These are phyloP conservation scores for Sphenopsis melanotis DNA, from an alignment of 2,797 vertebrate species.

Conservation along the genomic window DNA sequence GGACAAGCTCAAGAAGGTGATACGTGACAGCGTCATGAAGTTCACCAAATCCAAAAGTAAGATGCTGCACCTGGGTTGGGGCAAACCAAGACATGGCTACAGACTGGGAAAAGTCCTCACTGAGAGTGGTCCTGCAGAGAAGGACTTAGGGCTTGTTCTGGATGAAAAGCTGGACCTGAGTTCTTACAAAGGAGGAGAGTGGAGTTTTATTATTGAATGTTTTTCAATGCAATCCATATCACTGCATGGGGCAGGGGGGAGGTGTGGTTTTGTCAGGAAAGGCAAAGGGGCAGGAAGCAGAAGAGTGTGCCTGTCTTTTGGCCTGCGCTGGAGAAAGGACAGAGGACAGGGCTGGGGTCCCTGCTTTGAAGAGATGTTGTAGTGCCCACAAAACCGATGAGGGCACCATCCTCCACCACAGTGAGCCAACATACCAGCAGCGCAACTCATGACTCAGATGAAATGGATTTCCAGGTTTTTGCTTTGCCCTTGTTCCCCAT, in stretches of 20 bases:
- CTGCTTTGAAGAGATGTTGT: background rate
- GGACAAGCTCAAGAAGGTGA: background rate
- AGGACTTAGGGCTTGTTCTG: background rate
- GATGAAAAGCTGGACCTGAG: background rate
- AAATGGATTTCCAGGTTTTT: background rate
- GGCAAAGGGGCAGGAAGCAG: background rate
- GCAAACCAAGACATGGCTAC: background rate
- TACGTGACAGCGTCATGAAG: no score
- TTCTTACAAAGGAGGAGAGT: background rate
- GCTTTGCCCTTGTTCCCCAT: background rate
- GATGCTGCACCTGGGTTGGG: accelerated
- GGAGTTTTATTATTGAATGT: background rate
- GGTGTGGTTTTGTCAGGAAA: background rate
- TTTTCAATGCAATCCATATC: background rate
- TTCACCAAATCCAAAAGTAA: background rate
- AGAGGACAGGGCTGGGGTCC: background rate
- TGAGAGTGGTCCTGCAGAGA: background rate
- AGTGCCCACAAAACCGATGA: accelerated
- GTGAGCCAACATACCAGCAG: accelerated
- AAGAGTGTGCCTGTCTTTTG: background rate
- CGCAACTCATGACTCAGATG: no score
- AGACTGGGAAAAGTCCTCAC: background rate
- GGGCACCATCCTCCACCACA: accelerated
- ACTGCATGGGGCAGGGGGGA: no score
- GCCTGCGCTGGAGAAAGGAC: background rate